A percentile compares a stretch with the other conserved stretches of the same genome.
Evolutionary conservation across 2,888 invertebrate species (phyloP).

Genomic region (Hanleya hanleyi): DNA sequence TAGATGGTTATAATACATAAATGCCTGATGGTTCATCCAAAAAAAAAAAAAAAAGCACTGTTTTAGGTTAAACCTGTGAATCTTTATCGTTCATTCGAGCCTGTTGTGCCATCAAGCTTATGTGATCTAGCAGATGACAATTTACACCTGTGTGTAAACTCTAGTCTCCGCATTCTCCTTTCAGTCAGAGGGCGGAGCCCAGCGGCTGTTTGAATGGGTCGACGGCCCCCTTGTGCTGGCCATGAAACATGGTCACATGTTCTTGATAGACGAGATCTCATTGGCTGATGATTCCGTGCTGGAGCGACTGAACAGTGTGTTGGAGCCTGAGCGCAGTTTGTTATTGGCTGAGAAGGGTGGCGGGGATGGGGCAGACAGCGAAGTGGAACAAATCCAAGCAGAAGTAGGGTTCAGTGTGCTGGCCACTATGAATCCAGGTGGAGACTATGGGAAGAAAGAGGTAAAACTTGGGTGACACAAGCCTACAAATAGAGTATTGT

Average conservation of each 20-base stretch:
- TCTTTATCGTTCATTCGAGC: too few relatives aligned
- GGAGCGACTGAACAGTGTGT: constrained; percentile 95
- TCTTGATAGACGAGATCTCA: constrained; percentile 99
- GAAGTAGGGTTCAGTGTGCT: constrained; percentile 88
- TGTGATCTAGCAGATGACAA: too few relatives aligned
- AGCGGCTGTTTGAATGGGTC: constrained; percentile 92
- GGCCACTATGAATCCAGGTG: constrained; percentile 99
- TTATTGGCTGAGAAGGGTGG: constrained; percentile 89
- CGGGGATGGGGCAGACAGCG: constrained; percentile 72
- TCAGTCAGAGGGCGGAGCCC: not conserved
- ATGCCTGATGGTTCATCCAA: too few relatives aligned
- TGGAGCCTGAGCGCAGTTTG: constrained; percentile 93
- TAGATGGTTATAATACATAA: too few relatives aligned
- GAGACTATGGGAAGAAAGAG: constrained; percentile 99
- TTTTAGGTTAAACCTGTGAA: too few relatives aligned
- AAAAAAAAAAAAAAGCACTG: too few relatives aligned
- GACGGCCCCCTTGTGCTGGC: constrained; percentile 95
- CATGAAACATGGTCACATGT: constrained; percentile 90
- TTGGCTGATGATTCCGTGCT: constrained; percentile 98
- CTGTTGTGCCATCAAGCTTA: too few relatives aligned
- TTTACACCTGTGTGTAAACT: too few relatives aligned
- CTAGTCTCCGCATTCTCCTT: too few relatives aligned
- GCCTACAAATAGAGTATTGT: too few relatives aligned
- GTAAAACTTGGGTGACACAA: too few relatives aligned
- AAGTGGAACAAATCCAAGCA: constrained; percentile 75